Percentiles rank a stretch among this genome's conserved stretches.
Conservation (phyloP, 2,113 vertebrate genomes). For the Pseudolaguvia tuberculata region DNA sequence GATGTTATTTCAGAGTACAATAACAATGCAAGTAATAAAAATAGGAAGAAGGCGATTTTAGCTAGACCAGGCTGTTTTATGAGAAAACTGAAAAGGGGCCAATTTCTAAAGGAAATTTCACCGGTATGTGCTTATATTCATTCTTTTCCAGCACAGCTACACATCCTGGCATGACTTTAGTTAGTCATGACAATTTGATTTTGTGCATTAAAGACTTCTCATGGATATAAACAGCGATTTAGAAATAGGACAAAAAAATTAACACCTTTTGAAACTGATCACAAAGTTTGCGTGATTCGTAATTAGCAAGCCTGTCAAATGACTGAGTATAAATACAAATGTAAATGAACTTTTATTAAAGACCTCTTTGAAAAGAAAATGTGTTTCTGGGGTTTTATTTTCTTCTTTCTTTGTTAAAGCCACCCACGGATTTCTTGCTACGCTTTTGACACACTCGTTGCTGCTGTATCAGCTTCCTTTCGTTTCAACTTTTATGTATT, state of each 20-base stretch:
- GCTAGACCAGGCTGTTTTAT: neutral
- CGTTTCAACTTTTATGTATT: neutral
- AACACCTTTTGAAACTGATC: neutral
- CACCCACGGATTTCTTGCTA: neutral
- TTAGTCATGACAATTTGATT: slow-evolving; percentile 24
- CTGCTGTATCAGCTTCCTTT: slow-evolving; percentile 18
- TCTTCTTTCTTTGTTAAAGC: neutral
- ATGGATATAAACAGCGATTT: neutral
- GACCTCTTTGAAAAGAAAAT: neutral
- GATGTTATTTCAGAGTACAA: slow-evolving; percentile 31
- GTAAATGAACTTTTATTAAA: neutral
- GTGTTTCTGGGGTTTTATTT: neutral
- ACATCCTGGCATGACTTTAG: neutral
- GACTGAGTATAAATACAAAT: neutral
- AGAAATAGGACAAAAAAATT: neutral
- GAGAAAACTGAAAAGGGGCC: slow-evolving; percentile 34
- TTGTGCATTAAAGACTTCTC: slow-evolving; percentile 7
- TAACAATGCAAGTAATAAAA: neutral
- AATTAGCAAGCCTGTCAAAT: neutral
- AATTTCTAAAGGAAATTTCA: slow-evolving; percentile 27
- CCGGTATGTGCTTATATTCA: neutral
- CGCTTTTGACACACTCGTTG: neutral
- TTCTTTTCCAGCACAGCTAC: neutral
- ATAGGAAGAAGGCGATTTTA: neutral
- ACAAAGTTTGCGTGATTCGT: neutral